Conservation (phyloP, 1,140 invertebrate species). For the Panonychus citri region DNA sequence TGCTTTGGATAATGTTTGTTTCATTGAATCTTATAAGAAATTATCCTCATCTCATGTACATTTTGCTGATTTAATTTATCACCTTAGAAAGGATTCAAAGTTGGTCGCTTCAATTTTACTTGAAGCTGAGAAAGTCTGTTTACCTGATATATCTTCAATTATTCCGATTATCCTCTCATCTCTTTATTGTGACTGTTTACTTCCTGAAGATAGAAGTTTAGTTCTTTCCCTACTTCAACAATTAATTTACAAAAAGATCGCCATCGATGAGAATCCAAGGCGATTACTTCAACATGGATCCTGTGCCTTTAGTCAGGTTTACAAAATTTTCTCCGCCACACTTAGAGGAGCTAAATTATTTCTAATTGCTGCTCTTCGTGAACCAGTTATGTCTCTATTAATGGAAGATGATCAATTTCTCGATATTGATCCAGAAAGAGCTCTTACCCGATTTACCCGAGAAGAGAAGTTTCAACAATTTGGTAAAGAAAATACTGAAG, state of each 20-base stretch:
- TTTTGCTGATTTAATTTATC: conserved; percentile 52
- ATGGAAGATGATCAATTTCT: conserved; percentile 78
- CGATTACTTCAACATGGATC: conserved; percentile 54
- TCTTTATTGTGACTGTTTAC: conserved; percentile 54
- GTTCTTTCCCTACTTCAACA: conserved; percentile 50
- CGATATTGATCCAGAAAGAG: conserved; percentile 74
- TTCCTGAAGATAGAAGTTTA: conserved; percentile 52
- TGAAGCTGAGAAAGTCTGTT: conserved; percentile 36
- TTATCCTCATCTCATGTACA: conserved; percentile 52
- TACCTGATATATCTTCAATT: not conserved
- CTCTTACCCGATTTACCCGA: conserved; percentile 41
- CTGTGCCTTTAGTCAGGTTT: conserved; percentile 68
- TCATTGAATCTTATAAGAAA: conserved; percentile 66
- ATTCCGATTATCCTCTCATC: conserved; percentile 37
- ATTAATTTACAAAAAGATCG: conserved; percentile 57
- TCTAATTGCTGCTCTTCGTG: conserved; percentile 66
- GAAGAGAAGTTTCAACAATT: conserved; percentile 49
- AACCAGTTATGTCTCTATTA: conserved; percentile 71
- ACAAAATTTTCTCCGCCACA: conserved; percentile 69
- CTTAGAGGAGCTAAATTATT: conserved; percentile 74
- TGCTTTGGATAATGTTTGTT: conserved; percentile 47
- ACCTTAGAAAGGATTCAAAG: conserved; percentile 49
- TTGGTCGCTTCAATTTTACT: conserved; percentile 52
- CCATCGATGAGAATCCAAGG: conserved; percentile 53
- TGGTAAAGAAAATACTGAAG: conserved; percentile 39